A percentile compares a stretch with the other conserved stretches of the same genome.
phyloP scores from a whole-genome alignment of 2,888 invertebrate species.

The Drosophila eohydei region DNA sequence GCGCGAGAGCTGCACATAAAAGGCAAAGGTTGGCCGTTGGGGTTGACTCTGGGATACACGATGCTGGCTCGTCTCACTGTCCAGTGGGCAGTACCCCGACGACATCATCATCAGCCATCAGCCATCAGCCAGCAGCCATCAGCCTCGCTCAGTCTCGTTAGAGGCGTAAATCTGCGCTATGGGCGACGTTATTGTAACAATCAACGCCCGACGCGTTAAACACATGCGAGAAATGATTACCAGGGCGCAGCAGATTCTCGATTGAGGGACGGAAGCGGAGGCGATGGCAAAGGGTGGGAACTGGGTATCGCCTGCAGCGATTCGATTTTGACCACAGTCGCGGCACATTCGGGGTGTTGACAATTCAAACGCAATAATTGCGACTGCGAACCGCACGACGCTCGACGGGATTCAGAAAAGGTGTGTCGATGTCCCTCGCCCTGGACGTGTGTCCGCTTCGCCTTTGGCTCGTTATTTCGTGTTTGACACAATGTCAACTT shows the following conservation, averaged over 20 bases:
- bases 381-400: constrained; percentile 69
- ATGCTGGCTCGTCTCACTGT: constrained; percentile 1
- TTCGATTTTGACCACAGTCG: constrained; percentile 69
- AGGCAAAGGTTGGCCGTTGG: constrained; percentile 22
- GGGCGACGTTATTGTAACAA: constrained; percentile 79
- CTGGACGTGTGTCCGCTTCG: constrained; percentile 49
- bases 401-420: constrained; percentile 58
- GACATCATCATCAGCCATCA: constrained; percentile 45
- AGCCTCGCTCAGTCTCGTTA: constrained; percentile 54
- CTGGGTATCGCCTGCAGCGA: constrained; percentile 61
- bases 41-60: constrained; percentile 14
- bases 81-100: constrained; percentile 43
- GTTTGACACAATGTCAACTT: constrained; percentile 81
- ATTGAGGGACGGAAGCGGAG: background rate
- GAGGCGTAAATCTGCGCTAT: constrained; percentile 76
- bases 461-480: constrained; percentile 72
- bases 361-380: constrained; percentile 81
- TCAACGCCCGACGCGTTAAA: constrained; percentile 77
- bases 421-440: constrained; percentile 48
- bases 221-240: constrained; percentile 61
- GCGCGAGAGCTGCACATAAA: constrained; percentile 43
- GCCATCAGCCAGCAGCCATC: constrained; percentile 26
- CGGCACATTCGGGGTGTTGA: constrained; percentile 74
- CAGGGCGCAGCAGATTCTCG: constrained; percentile 16
- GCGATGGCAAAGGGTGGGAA: constrained; percentile 1